These are phyloP conservation scores for Pteruthius melanotis DNA, from an alignment of 2,113 vertebrate species.

Conservation along the genomic window DNA sequence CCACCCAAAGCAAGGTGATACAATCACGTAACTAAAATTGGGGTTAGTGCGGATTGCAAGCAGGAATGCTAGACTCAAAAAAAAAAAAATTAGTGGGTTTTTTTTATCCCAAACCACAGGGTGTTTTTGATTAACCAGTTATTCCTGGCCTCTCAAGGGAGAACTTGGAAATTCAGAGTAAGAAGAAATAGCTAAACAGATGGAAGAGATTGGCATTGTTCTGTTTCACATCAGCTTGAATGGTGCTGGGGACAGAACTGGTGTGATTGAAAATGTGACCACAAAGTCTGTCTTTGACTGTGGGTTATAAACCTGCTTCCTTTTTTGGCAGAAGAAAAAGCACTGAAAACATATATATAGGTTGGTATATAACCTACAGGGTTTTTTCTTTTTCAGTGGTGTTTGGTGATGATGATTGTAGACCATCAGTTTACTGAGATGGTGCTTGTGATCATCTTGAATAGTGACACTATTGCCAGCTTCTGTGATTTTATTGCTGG, in stretches of 20 bases:
- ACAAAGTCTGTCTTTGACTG: background rate
- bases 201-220: background rate
- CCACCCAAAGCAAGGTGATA: background rate
- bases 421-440: background rate
- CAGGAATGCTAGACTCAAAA: background rate
- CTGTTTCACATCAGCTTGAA: background rate
- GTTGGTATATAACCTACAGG: background rate
- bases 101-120: background rate
- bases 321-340: background rate
- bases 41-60: background rate
- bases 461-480: background rate
- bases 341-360: background rate
- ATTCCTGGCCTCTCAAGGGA: constrained; percentile 26
- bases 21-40: background rate
- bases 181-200: constrained; percentile 11
- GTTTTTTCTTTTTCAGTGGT: background rate
- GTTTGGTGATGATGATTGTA: background rate
- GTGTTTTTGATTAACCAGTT: constrained; percentile 58
- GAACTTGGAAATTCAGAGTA: background rate
- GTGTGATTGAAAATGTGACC: background rate
- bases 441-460: background rate
- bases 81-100: background rate
- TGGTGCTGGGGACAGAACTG: background rate
- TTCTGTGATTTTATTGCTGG: background rate
- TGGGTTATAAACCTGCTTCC: background rate